These are phyloP conservation scores for Neodiprion fabricii DNA, from an alignment of 1,140 invertebrate genomes.

Conservation along the genomic window DNA sequence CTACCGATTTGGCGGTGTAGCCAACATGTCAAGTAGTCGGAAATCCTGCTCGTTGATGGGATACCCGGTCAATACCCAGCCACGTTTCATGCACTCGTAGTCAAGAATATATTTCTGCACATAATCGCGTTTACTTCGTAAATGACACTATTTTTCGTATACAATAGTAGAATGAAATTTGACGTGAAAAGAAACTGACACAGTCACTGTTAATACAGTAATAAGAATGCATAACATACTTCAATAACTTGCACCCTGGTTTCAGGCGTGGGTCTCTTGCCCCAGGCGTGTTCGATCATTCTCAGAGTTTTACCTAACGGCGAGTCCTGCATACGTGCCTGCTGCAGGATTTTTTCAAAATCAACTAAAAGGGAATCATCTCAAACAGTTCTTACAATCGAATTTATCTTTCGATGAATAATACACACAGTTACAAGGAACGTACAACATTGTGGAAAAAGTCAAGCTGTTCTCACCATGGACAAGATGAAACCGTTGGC, in stretches of 20 bases:
- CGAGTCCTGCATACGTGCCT: conserved; percentile 56
- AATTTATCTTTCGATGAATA: conserved; percentile 14
- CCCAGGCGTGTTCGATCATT: conserved; percentile 48
- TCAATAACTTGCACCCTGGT: conserved; percentile 54
- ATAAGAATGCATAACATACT: conserved; percentile 24
- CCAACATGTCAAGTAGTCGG: conserved; percentile 63
- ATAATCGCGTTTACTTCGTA: background rate
- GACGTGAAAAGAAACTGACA: conserved; percentile 9
- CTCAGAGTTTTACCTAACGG: conserved; percentile 60
- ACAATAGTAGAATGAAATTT: conserved; percentile 15
- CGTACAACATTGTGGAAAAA: conserved; percentile 13
- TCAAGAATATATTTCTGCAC: conserved; percentile 40
- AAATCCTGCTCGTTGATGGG: conserved; percentile 65
- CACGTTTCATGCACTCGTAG: conserved; percentile 64
- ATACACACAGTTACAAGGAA: conserved; percentile 11
- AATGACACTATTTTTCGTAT: background rate
- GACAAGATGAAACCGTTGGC: conserved; percentile 43
- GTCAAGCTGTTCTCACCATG: conserved; percentile 35
- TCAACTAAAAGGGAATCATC: conserved; percentile 54
- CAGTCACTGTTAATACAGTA: background rate
- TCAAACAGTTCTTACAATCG: background rate
- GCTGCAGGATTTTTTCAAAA: conserved; percentile 61
- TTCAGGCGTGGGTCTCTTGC: conserved; percentile 56
- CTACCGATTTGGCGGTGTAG: conserved; percentile 70
- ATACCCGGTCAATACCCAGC: conserved; percentile 69